These are phyloP conservation scores for Platysternon megacephalum DNA, from an alignment of 2,113 vertebrate species.

Conservation along the genomic window DNA sequence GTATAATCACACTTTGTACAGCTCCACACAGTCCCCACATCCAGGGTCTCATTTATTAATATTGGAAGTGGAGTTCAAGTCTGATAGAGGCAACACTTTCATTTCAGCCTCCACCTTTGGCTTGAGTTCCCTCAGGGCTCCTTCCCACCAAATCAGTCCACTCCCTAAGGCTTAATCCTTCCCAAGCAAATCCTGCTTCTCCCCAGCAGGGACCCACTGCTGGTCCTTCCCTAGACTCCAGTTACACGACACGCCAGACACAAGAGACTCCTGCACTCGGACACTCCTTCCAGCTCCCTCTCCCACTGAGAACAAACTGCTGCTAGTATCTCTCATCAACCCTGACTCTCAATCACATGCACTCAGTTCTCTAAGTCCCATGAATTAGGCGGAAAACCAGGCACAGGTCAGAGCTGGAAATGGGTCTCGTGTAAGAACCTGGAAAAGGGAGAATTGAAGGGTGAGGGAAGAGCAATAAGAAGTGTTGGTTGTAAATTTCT, in stretches of 20 bases:
- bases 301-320: accelerated
- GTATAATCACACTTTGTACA: not conserved
- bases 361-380: not conserved
- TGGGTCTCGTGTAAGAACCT: not conserved
- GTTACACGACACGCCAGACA: not conserved
- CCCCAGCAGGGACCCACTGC: not conserved
- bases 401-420: not conserved
- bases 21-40: not conserved
- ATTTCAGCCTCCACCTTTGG: not conserved
- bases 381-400: not conserved
- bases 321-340: not conserved
- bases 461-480: not conserved
- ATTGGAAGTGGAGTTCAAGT: not conserved
- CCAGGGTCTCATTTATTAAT: not conserved
- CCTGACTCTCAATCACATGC: not conserved
- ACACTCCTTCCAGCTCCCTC: not conserved
- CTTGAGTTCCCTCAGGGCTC: not conserved
- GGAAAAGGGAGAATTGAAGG: not conserved
- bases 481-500: not conserved
- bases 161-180: not conserved
- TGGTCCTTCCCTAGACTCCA: not conserved
- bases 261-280: not conserved
- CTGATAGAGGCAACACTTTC: not conserved
- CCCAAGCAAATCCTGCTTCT: not conserved
- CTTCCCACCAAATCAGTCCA: not conserved